Conservation (phyloP, 1,140 invertebrate species). For the Drosophila sechellia region DNA sequence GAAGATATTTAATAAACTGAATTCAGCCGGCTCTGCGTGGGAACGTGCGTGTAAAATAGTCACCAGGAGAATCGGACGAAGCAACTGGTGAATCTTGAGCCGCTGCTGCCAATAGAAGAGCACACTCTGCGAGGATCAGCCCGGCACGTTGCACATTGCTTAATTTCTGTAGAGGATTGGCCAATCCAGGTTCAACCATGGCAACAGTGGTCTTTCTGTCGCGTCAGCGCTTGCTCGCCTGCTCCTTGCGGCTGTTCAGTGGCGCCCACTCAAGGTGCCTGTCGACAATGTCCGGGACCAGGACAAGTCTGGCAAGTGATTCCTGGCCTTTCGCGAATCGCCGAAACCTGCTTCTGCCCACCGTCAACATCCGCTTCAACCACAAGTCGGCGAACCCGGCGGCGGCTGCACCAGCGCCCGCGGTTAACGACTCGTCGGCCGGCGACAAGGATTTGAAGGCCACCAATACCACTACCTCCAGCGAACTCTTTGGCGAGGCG, state of each 20-base stretch:
- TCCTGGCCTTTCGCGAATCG: background rate
- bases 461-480: conserved; percentile 43
- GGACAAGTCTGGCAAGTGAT: background rate
- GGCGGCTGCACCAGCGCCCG: background rate
- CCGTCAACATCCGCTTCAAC: conserved; percentile 1
- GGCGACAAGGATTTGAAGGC: conserved; percentile 53
- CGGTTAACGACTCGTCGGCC: background rate
- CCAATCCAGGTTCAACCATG: conserved; percentile 7
- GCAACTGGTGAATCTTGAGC: background rate
- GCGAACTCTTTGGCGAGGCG: conserved; percentile 74
- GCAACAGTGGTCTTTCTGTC: conserved; percentile 26
- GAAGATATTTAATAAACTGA: conserved; percentile 26
- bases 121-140: too few relatives aligned
- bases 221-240: conserved; percentile 22
- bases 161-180: conserved; percentile 7
- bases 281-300: background rate
- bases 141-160: too few relatives aligned
- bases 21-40: conserved; percentile 23
- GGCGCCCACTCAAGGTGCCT: conserved; percentile 11
- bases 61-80: background rate
- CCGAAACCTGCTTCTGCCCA: background rate
- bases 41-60: conserved; percentile 9
- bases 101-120: background rate
- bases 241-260: conserved; percentile 7
- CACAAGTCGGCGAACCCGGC: conserved; percentile 22